Base-by-base conservation (phyloP, 1,140 invertebrate genomes). In the Drosophila sproati region DNA sequence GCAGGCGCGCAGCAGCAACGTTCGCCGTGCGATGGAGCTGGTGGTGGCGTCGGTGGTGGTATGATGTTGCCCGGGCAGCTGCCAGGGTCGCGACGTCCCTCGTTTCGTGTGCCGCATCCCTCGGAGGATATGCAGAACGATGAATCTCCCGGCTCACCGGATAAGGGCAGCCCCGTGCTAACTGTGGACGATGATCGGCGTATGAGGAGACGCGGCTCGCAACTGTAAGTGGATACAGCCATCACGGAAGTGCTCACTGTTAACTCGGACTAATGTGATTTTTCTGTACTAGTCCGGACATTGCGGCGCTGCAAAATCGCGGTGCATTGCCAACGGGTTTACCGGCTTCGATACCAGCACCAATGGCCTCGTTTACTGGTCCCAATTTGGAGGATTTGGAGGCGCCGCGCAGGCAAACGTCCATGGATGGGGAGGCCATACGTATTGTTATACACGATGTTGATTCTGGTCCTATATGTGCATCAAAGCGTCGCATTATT, bases 371-470 rank as follows among this genome's bases (percentile, higher is more conserved):
- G 41, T 94, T 94, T 32, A 87, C 91, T 59, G 94, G 93, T 6
- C 91, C 93, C 39, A 94, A 94, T 56, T 77, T 94, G 29, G 95
- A 95, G 77, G 95, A 95, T 70, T 92, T 94, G 10, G 94, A 95
- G 70, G 87, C 94, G 32, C 94, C 95, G 3, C 93, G 95, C 63
- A 94, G 97, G 29, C 96, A 97, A 88, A 96, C 96, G 75, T 96
- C 97, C 12, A 96, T 96, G 57, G 97, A 98, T 83, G 97, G 97
- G 0, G 97, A 98, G 93, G 97, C 96, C 52, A 98, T 98, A 77
- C 96, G 97, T 81, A 98, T 98, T 77, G 97, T 98, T 62, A 98
- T 98, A 79, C 97, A 98, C 86, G 97, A 98, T 85, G 97, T 98
- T 20, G 97, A 98, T 92, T 94, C 95, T 92, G 95, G 94, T 47